Evolutionary conservation across 2,113 vertebrate species (phyloP).

Genomic region (Cyprinodon tularosa): DNA sequence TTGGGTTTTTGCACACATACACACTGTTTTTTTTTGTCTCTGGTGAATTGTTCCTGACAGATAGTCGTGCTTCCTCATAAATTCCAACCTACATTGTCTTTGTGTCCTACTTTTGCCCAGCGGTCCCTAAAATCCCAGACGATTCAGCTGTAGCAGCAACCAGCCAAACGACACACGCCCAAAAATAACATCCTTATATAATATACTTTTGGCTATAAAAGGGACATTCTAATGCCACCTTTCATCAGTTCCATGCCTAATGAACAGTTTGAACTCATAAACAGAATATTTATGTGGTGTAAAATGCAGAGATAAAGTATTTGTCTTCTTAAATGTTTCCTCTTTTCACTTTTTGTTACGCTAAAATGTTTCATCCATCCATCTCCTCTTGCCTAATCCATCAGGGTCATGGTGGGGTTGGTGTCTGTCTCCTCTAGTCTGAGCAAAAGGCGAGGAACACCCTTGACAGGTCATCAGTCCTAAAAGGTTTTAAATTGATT

Average conservation of each 20-base stretch:
- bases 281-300: not conserved
- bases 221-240: not conserved
- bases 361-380: not conserved
- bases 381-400: no score
- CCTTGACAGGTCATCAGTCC: no score
- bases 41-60: conserved; percentile 48
- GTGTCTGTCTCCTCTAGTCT: no score
- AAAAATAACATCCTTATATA: conserved; percentile 9
- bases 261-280: not conserved
- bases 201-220: not conserved
- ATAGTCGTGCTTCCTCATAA: conserved; percentile 41
- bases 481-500: no score
- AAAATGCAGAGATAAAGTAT: not conserved
- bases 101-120: conserved; percentile 50
- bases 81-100: conserved; percentile 57
- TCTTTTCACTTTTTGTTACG: no score
- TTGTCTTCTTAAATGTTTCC: not conserved
- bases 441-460: no score
- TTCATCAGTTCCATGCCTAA: not conserved
- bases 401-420: no score
- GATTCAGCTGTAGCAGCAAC: not conserved
- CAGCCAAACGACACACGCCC: conserved; percentile 12
- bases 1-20: conserved; percentile 24
- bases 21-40: conserved; percentile 36
- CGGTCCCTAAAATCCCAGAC: conserved; percentile 12